These are phyloP conservation scores for Drymodes brunneopygia DNA, from an alignment of 2,113 vertebrate species.

Conservation along the genomic window DNA sequence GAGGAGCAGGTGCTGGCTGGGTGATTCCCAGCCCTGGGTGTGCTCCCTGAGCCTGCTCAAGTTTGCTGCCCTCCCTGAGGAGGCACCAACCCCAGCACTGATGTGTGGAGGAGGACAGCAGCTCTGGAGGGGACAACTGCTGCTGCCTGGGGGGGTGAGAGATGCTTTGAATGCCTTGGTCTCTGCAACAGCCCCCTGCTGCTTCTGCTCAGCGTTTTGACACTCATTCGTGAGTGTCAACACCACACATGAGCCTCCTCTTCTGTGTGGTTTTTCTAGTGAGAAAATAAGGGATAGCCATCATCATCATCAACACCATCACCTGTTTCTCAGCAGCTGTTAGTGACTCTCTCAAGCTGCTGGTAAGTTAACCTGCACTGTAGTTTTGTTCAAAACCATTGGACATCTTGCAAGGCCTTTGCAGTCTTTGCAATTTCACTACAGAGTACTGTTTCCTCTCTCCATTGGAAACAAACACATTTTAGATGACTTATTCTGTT, in stretches of 20 bases:
- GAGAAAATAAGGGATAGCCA: neutral
- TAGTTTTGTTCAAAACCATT: neutral
- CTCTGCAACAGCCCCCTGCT: rapidly evolving
- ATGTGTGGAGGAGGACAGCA: neutral
- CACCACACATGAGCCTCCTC: rapidly evolving
- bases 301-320: neutral
- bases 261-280: neutral
- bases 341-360: neutral
- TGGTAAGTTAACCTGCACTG: neutral
- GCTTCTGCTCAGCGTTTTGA: neutral
- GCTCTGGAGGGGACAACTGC: rapidly evolving
- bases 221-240: rapidly evolving
- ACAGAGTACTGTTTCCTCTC: neutral
- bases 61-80: neutral
- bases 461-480: neutral
- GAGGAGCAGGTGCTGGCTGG: rapidly evolving
- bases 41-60: rapidly evolving
- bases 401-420: neutral
- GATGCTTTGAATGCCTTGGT: neutral
- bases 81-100: neutral
- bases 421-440: neutral
- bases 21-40: too few species aligned
- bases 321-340: neutral
- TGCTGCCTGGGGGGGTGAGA: neutral
- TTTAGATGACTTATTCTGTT: neutral